Evolutionary conservation across 2,113 vertebrate species (phyloP), one percentile per base, ranked within the genome.

Genomic region (Lophura nycthemera): DNA sequence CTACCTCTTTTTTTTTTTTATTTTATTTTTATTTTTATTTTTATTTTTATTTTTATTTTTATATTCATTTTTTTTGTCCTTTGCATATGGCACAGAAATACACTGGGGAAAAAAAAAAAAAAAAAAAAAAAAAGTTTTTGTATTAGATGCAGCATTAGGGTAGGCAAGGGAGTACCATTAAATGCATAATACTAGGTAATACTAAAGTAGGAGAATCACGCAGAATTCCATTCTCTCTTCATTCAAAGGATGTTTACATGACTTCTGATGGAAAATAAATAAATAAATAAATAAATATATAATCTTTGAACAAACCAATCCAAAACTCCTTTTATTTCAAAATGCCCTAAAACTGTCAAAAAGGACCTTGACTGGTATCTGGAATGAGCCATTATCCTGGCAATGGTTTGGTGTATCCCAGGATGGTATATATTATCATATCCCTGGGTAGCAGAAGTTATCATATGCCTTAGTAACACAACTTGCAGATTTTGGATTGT

Each of bases 401-500:
- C 93, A 96, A 64, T 84, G 42, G 86, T 80, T 95, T 97, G 95
- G 94, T 92, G 69, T 93, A 94, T 97, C 95, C 94, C 92, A 85
- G 88, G 95, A 96, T 89, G 69, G 86, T 38, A 30, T 67, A 73
- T 77, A 97, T 97, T 96, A 98, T 42, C 95, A 95, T 96, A 97
- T 97, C 96, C 96, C 93, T 94, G 86, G 95, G 95, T 79, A 95
- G 85, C 87, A 91, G 90, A 97, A 97, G 88, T 96, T 96, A 97
- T 97, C 96, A 92, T 96, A 88, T 88, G 96, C 97, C 95, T 97
- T 96, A 89, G 87, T 95, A 95, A n/a, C 81, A 92, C 94, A 97
- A 97, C 94, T 96, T 96, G 76, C 56, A 18, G 83, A 93, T 96
- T 97, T 97, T 98, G 97, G 97, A 98, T 88, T 89, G 96, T 79